Evolutionary conservation across 1,140 invertebrate species (phyloP), one percentile per base, ranked within the genome.

Genomic region (Colletes latitarsis): DNA sequence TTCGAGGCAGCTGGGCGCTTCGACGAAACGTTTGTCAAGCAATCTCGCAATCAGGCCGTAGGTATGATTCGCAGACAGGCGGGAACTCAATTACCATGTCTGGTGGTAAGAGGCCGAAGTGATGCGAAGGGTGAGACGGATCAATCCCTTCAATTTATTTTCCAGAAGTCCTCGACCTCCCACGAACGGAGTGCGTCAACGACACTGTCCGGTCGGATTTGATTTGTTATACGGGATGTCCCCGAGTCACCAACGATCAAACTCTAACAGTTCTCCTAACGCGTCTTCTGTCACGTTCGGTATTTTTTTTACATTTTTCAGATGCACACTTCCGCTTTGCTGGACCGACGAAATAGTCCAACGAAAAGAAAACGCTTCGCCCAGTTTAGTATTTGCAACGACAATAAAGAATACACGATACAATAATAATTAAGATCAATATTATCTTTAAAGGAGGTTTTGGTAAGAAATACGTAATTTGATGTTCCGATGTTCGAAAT

Each of bases 41-140:
- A 68, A 68, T 68, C 49, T 68, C 66, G 66, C 46, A 68, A 68
- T 68, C 66, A 68, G n/a, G 46, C 66, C 4, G 39, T 21, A 68
- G 19, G n/a, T 19, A 68, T 68, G 66, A 68, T 49, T 68, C 66
- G 66, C 49, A 14, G 66, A 53, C 21, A 15, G 66, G 4, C 6
- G 46, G n/a, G 66, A 53, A 68, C 46, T 68, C 66, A 15, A 68
- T 68, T 68, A 68, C 66, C 19, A 6, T 15, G 64, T 46, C 64
- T 19, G 64, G 41, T 49, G 46, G 64, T 46, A 43, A 43, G 64
- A 49, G n/a, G 10, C 5, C 49, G 46, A 41, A 12, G 63, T 43
- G 63, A 3, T 39, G 39, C 63, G 14, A 15, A 41, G 39, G 63
- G 39, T 41, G 17, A 21, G 64, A 53, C n/a, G 66, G 21, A 68